These are phyloP conservation scores for Schizaphis graminum DNA, from an alignment of 2,888 invertebrate genomes.

Conservation along the genomic window DNA sequence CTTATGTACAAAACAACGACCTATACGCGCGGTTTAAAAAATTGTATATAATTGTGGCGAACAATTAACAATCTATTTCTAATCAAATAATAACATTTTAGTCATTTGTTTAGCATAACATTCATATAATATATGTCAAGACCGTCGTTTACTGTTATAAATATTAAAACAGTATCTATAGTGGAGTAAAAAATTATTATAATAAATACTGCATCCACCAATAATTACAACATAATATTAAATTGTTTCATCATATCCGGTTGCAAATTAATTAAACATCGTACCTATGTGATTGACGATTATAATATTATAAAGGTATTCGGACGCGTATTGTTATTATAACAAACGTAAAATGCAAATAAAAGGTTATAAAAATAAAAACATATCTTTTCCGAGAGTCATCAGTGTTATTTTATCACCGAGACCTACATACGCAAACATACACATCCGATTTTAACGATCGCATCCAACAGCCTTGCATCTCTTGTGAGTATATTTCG, in stretches of 20 bases:
- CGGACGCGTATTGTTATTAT: background rate
- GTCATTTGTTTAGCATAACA: background rate
- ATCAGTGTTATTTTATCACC: background rate
- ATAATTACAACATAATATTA: background rate
- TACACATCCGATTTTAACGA: background rate
- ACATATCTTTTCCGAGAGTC: background rate
- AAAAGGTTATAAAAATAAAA: background rate
- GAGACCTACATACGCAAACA: background rate
- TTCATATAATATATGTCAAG: background rate
- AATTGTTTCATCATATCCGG: conserved; percentile 5
- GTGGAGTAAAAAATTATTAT: background rate
- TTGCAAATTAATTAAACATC: background rate
- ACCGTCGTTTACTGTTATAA: background rate
- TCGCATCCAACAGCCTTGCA: background rate
- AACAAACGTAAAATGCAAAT: background rate
- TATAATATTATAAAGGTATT: background rate
- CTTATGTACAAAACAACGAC: background rate
- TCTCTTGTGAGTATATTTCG: background rate
- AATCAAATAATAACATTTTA: background rate
- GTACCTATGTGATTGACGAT: background rate
- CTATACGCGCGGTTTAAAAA: background rate
- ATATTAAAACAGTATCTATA: background rate
- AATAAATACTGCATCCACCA: background rate
- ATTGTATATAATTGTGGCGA: background rate
- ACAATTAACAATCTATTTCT: background rate